A percentile compares a stretch with the other conserved stretches of the same genome.
Evolutionary conservation across 2,797 vertebrate species (phyloP).

Genomic region (Atherinosoma microstoma): DNA sequence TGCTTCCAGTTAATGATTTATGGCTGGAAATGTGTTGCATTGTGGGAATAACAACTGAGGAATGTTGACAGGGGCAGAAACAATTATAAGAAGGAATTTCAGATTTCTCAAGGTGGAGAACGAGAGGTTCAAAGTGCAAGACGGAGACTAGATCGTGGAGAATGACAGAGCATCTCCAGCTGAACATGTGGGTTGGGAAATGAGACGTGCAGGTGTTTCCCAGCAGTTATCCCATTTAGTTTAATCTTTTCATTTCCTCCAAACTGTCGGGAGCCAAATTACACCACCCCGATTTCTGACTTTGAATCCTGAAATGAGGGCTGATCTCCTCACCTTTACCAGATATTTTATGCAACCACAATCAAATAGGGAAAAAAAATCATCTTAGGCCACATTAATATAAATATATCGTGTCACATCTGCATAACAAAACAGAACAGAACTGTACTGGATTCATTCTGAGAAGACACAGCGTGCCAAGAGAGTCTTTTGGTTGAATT

Average conservation of each 20-base stretch:
- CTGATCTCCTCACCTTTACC: conserved; percentile 16
- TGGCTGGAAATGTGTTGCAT: conserved; percentile 50
- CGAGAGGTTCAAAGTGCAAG: conserved; percentile 20
- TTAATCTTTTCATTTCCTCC: conserved; percentile 33
- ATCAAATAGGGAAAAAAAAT: not conserved
- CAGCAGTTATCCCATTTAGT: conserved; percentile 40
- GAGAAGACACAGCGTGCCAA: conserved; percentile 31
- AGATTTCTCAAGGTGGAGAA: conserved; percentile 33
- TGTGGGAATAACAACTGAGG: conserved; percentile 56
- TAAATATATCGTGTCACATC: conserved; percentile 12
- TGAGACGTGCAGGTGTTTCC: conserved; percentile 26
- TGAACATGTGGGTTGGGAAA: conserved; percentile 41
- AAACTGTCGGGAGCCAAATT: conserved; percentile 33
- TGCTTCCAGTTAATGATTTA: conserved; percentile 71
- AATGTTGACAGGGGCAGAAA: conserved; percentile 58
- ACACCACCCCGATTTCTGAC: not conserved
- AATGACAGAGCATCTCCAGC: conserved; percentile 29
- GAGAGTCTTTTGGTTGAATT: conserved; percentile 42
- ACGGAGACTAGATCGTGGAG: conserved; percentile 32
- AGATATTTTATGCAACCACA: not conserved
- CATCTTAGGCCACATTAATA: not conserved
- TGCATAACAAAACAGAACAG: conserved; percentile 34
- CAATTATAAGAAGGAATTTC: conserved; percentile 54
- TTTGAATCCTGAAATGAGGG: not conserved
- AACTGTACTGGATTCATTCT: conserved; percentile 18